Conservation (phyloP, 2,113 vertebrate genomes). For the Eonycteris spelaea region DNA sequence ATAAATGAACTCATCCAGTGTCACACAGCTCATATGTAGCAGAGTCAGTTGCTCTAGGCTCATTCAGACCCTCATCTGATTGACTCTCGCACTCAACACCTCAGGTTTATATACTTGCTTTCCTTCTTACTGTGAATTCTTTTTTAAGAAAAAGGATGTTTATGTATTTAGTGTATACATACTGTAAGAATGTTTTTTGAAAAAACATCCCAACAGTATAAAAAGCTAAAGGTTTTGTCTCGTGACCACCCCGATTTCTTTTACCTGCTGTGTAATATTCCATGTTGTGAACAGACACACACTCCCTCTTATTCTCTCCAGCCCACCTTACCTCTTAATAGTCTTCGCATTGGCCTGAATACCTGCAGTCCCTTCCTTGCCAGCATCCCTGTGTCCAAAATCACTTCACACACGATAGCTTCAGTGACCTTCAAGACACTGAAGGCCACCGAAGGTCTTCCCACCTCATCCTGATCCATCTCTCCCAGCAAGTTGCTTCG, state of each 20-base stretch:
- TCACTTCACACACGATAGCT: not conserved
- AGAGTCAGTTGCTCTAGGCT: not conserved
- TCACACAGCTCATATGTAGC: fast-evolving
- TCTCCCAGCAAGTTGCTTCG: not conserved
- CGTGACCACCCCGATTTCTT: not conserved
- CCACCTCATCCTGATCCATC: fast-evolving
- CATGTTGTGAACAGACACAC: not conserved
- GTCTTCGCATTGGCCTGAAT: not conserved
- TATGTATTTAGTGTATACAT: not conserved
- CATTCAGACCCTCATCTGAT: not conserved
- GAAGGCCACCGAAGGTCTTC: not conserved
- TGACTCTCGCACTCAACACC: fast-evolving
- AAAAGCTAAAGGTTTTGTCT: not conserved
- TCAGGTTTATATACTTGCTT: not conserved
- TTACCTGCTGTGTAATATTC: not conserved
- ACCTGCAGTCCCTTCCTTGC: not conserved
- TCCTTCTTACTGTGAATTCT: not conserved
- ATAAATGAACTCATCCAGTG: not conserved
- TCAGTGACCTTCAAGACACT: not conserved
- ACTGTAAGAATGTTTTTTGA: not conserved
- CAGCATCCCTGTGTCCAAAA: not conserved
- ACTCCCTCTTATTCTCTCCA: fast-evolving
- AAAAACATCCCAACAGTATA: not conserved
- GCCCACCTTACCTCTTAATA: not conserved
- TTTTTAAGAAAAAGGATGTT: not conserved